Evolutionary conservation across 2,797 vertebrate species (phyloP).

Genomic region (Danio choprae): DNA sequence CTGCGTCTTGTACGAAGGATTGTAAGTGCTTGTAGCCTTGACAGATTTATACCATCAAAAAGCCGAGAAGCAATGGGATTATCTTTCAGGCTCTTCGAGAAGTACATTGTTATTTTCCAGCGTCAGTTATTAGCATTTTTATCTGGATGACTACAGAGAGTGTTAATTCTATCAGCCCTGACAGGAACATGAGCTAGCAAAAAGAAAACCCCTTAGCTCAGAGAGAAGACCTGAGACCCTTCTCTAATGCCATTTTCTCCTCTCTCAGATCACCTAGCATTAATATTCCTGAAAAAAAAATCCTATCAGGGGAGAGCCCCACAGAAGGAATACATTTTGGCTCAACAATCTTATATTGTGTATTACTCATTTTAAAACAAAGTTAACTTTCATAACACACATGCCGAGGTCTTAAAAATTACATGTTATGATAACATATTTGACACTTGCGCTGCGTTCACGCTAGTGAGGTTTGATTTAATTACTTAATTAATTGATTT

Average conservation of each 20-base stretch:
- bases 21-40: conserved; percentile 41
- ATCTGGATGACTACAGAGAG: conserved; percentile 52
- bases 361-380: neutral
- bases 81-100: conserved; percentile 49
- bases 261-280: conserved; percentile 60
- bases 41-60: conserved; percentile 54
- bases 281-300: conserved; percentile 54
- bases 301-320: conserved; percentile 54
- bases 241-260: conserved; percentile 59
- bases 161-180: conserved; percentile 57
- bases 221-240: conserved; percentile 48
- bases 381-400: neutral
- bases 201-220: conserved; percentile 48
- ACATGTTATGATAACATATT: neutral
- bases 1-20: conserved; percentile 49
- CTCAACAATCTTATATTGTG: conserved; percentile 4
- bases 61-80: conserved; percentile 60
- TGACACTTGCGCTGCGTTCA: neutral
- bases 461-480: too few relatives aligned
- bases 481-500: too few relatives aligned
- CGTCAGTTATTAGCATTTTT: conserved; percentile 64
- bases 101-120: conserved; percentile 56
- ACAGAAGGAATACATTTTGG: conserved; percentile 1
- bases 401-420: neutral
- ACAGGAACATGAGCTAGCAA: conserved; percentile 54